phyloP scores from a whole-genome alignment of 2,797 vertebrate species.

The Pipistrellus kuhlii region DNA sequence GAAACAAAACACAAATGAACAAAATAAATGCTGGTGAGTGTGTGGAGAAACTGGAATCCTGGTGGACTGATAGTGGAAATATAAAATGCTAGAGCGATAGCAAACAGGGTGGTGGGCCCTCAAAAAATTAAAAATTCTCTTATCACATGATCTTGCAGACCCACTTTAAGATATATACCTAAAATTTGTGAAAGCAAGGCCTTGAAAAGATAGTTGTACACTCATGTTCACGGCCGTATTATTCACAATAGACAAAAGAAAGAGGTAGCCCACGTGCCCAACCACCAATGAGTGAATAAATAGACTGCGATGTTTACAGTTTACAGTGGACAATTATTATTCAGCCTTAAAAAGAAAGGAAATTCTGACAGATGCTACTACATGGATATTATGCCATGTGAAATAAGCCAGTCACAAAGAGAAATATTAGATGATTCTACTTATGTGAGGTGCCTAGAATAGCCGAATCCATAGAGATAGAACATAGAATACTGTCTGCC shows the following conservation, averaged over 20 bases:
- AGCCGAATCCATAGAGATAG: background rate
- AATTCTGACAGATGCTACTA: background rate
- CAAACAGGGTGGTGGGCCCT: background rate
- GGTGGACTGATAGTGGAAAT: background rate
- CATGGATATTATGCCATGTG: background rate
- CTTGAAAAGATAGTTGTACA: background rate
- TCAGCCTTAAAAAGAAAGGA: background rate
- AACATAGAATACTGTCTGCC: background rate
- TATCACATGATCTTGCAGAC: background rate
- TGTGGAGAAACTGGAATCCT: background rate
- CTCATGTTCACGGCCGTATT: background rate
- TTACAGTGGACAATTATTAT: background rate
- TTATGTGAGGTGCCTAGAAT: background rate
- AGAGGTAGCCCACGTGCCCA: background rate
- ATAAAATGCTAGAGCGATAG: background rate
- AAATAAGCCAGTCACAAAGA: background rate
- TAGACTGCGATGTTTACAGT: background rate
- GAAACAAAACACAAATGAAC: background rate
- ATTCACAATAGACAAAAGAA: background rate
- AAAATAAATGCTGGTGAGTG: background rate
- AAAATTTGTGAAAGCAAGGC: background rate
- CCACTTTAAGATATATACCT: background rate
- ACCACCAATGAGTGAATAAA: background rate
- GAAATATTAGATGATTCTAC: background rate
- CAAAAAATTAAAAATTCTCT: background rate